Evolutionary conservation across 2,113 vertebrate genomes (phyloP).

Genomic region (Protobothrops flavoviridis): DNA sequence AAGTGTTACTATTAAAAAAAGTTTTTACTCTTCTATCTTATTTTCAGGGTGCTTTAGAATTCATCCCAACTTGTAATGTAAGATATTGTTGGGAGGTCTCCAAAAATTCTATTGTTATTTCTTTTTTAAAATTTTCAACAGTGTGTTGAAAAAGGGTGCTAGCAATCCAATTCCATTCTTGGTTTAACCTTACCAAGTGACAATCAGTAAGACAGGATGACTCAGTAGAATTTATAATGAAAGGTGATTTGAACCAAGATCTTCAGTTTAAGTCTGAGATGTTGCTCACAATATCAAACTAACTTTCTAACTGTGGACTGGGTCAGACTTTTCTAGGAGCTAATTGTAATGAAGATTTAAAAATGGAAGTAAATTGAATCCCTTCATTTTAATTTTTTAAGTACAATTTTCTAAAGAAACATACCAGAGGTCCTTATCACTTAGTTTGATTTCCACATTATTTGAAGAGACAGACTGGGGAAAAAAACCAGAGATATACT

Average conservation of each 20-base stretch:
- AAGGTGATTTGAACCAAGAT: not conserved
- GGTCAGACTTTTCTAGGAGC: not conserved
- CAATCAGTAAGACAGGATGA: not conserved
- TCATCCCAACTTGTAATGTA: not conserved
- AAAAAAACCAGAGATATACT: not conserved
- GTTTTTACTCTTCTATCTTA: not conserved
- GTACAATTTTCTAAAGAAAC: not conserved
- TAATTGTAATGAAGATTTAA: not conserved
- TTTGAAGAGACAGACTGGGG: not conserved
- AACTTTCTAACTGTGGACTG: not conserved
- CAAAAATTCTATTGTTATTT: not conserved
- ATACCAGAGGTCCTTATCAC: not conserved
- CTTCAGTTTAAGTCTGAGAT: not conserved
- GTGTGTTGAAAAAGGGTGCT: not conserved
- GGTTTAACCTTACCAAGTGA: not conserved
- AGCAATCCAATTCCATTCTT: not conserved
- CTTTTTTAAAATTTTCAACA: not conserved
- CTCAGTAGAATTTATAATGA: not conserved
- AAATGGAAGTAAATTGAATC: not conserved
- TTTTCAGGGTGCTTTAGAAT: not conserved
- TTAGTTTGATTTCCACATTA: not conserved
- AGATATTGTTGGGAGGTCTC: not conserved
- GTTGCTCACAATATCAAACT: not conserved
- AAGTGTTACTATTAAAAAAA: not conserved
- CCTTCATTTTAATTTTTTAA: not conserved